Percentiles rank a stretch among this genome's conserved stretches.
Conservation (phyloP, 2,113 vertebrate species). For the Narcine bancroftii region DNA sequence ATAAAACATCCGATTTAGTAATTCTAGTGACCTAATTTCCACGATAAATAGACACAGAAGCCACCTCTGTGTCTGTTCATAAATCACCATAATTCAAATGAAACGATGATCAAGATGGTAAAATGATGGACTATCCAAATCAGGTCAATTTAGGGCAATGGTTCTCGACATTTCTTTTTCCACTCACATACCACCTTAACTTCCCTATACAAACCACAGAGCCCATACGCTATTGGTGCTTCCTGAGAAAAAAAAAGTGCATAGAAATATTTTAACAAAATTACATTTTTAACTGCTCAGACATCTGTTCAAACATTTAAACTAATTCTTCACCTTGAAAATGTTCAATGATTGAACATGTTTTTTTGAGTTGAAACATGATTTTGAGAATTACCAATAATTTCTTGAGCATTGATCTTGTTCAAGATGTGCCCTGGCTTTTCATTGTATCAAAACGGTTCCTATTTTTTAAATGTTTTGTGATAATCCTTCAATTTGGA, state of each 20-base stretch:
- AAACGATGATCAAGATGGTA: not conserved
- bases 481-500: not conserved
- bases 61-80: not conserved
- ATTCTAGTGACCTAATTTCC: not conserved
- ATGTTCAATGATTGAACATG: too few relatives aligned
- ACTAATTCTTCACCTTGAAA: not conserved
- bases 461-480: too few relatives aligned
- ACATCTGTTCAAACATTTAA: not conserved
- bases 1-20: not conserved
- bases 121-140: not conserved
- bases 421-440: not conserved
- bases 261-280: not conserved
- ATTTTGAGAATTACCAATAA: too few relatives aligned
- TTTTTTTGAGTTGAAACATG: too few relatives aligned
- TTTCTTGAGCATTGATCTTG: not conserved
- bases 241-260: not conserved
- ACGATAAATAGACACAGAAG: not conserved
- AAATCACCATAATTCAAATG: not conserved
- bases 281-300: not conserved
- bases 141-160: not conserved
- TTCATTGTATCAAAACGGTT: not conserved
- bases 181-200: too few relatives aligned
- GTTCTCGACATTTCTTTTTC: too few relatives aligned
- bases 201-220: too few relatives aligned
- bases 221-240: too few relatives aligned